Conservation (phyloP, 2,797 vertebrate species). For the Notolabrus celidotus region DNA sequence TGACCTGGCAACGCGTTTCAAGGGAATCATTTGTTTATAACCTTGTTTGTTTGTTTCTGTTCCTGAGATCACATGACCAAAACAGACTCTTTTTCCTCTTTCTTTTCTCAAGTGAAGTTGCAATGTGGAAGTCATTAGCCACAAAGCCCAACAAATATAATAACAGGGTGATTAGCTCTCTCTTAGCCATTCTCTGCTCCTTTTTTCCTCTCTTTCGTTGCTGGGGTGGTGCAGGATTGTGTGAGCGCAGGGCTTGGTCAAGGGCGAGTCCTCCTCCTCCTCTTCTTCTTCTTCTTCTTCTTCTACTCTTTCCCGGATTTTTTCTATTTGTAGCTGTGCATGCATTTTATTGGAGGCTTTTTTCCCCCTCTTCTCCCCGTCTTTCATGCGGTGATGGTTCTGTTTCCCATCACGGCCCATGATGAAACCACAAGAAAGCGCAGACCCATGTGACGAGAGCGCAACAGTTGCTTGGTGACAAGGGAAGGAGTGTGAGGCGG, state of each 20-base stretch:
- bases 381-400: conserved; percentile 82
- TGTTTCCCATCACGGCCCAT: conserved; percentile 84
- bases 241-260: conserved; percentile 66
- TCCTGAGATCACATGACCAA: conserved; percentile 68
- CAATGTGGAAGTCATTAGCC: conserved; percentile 86
- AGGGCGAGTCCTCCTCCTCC: conserved; percentile 71
- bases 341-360: conserved; percentile 75
- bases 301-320: conserved; percentile 72
- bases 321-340: conserved; percentile 83
- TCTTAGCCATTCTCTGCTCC: conserved; percentile 62
- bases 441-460: conserved; percentile 70
- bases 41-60: conserved; percentile 76
- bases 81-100: conserved; percentile 4
- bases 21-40: conserved; percentile 67
- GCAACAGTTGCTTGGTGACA: conserved; percentile 74
- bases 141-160: conserved; percentile 83
- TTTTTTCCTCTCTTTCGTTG: conserved; percentile 44
- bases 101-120: conserved; percentile 65
- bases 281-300: conserved; percentile 51
- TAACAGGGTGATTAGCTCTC: conserved; percentile 82
- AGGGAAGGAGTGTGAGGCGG: conserved; percentile 34
- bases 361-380: conserved; percentile 26
- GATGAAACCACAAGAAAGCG: conserved; percentile 86
- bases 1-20: conserved; percentile 60
- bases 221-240: conserved; percentile 64